Conservation (phyloP, 2,888 invertebrate genomes). For the Cecidostiba fungosa region DNA sequence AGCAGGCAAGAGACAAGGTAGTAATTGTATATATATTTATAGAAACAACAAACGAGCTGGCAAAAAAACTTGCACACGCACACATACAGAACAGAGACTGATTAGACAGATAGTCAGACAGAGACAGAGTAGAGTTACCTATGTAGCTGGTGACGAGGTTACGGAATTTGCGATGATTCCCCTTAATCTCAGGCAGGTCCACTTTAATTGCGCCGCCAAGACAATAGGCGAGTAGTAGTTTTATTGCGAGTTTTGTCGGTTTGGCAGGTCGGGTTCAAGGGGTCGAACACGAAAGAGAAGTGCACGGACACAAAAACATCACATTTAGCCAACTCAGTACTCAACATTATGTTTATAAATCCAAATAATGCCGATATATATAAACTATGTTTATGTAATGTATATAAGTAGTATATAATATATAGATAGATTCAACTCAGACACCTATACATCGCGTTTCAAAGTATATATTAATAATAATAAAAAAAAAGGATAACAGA, state of each 20-base stretch:
- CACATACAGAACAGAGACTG: constrained; percentile 65
- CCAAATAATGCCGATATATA: constrained; percentile 42
- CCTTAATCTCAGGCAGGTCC: constrained; percentile 99
- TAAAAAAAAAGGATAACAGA: background rate
- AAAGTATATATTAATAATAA: background rate
- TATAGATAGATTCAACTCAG: constrained; percentile 39
- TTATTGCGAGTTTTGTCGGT: constrained; percentile 75
- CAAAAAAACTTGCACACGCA: constrained; percentile 45
- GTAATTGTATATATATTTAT: background rate
- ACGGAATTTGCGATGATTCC: constrained; percentile 99
- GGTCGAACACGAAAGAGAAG: constrained; percentile 78
- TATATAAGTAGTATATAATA: constrained; percentile 12
- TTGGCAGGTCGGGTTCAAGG: constrained; percentile 76
- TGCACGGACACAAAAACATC: constrained; percentile 80
- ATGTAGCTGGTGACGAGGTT: constrained; percentile 99
- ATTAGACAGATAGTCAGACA: constrained; percentile 64
- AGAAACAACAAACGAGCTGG: constrained; percentile 44
- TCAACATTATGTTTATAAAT: constrained; percentile 52
- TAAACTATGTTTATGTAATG: constrained; percentile 29
- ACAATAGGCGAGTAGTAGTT: constrained; percentile 66
- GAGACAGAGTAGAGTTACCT: constrained; percentile 86
- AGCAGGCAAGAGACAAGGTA: constrained; percentile 14
- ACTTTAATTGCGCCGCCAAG: constrained; percentile 85
- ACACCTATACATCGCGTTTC: constrained; percentile 35
- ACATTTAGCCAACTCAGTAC: constrained; percentile 75